Conservation (phyloP, 2,113 vertebrate genomes). For the Oriolus oriolus region DNA sequence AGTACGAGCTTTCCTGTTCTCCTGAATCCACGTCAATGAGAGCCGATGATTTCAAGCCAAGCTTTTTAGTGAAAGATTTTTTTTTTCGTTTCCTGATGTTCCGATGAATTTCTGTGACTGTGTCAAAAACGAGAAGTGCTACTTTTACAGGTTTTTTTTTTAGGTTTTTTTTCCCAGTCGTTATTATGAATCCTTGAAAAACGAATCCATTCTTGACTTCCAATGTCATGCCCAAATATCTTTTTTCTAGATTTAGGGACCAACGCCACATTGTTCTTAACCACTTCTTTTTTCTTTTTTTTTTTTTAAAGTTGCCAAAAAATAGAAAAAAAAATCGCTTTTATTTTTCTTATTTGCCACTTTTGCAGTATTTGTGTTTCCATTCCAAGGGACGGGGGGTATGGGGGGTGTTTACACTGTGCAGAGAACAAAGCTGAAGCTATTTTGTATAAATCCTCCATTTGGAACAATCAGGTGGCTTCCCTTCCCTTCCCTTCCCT, state of each 20-base stretch:
- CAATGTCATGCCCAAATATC: slow-evolving; percentile 55
- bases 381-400: slow-evolving; percentile 56
- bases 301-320: slow-evolving; percentile 48
- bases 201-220: slow-evolving; percentile 45
- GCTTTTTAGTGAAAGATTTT: slow-evolving; percentile 73
- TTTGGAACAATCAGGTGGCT: slow-evolving; percentile 10
- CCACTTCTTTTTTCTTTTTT: slow-evolving; percentile 18
- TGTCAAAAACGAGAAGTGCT: slow-evolving; percentile 69
- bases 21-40: slow-evolving; percentile 64
- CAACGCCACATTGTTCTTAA: slow-evolving; percentile 72
- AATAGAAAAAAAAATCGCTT: slow-evolving; percentile 47
- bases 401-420: slow-evolving; percentile 56
- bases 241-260: slow-evolving; percentile 69
- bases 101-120: slow-evolving; percentile 74
- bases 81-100: slow-evolving; percentile 51
- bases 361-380: slow-evolving; percentile 74
- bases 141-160: slow-evolving; percentile 31
- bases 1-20: slow-evolving; percentile 75
- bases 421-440: slow-evolving; percentile 48
- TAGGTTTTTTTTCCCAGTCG: neutral
- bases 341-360: slow-evolving; percentile 69
- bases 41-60: slow-evolving; percentile 65
- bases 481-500: neutral
- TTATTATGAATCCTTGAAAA: slow-evolving; percentile 43
- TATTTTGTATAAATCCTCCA: slow-evolving; percentile 60